These are phyloP conservation scores for Oryzias melastigma DNA, from an alignment of 2,113 vertebrate species.

Conservation along the genomic window DNA sequence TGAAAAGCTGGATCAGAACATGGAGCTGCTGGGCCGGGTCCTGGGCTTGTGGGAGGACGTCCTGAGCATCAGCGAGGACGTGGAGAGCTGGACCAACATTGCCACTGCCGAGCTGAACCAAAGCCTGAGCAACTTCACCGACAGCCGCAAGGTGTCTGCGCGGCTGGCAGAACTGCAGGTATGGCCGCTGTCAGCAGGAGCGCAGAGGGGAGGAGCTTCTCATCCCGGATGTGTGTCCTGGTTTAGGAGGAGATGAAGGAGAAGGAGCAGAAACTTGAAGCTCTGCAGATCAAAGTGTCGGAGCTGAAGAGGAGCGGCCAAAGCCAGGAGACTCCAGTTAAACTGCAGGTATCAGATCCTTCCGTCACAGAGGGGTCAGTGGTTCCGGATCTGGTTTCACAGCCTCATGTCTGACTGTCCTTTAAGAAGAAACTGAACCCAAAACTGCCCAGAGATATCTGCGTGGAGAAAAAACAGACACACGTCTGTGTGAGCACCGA, in stretches of 20 bases:
- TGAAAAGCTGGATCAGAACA: constrained; percentile 88
- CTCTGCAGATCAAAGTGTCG: constrained; percentile 82
- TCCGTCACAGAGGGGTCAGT: no score
- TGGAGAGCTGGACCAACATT: constrained; percentile 86
- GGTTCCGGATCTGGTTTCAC: no score
- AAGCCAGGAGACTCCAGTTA: constrained; percentile 82
- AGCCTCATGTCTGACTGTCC: no score
- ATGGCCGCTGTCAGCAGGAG: not conserved
- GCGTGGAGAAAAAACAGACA: no score
- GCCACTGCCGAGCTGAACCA: constrained; percentile 84
- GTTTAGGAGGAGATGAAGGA: constrained; percentile 80
- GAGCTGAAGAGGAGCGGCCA: constrained; percentile 83
- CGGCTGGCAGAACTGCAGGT: constrained; percentile 86
- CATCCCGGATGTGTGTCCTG: no score
- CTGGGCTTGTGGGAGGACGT: constrained; percentile 88
- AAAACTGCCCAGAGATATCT: no score
- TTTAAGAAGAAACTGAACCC: no score
- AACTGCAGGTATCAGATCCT: constrained; percentile 84
- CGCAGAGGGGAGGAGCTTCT: no score
- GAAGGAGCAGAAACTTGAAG: constrained; percentile 83
- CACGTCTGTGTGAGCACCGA: no score
- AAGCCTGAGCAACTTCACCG: constrained; percentile 81
- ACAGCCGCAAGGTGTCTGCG: constrained; percentile 79
- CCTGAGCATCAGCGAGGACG: constrained; percentile 81
- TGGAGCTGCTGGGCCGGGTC: constrained; percentile 78